A percentile compares a stretch with the other conserved stretches of the same genome.
These are phyloP conservation scores for Cervus canadensis DNA, from an alignment of 2,113 vertebrate genomes.

Conservation along the genomic window DNA sequence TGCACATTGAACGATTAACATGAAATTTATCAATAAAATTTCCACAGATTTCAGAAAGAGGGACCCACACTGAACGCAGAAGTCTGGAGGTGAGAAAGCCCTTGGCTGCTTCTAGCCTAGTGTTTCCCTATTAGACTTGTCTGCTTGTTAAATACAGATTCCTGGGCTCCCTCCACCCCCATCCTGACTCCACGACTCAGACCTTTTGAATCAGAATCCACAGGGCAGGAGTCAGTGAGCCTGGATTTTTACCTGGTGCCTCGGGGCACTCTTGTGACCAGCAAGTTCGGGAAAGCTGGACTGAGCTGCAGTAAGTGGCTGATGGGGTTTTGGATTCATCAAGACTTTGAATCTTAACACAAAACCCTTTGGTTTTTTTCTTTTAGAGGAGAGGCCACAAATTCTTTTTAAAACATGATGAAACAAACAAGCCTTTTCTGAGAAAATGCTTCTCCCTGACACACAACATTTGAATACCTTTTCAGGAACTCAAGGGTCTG, in stretches of 20 bases:
- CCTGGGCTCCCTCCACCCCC: not conserved
- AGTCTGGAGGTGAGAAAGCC: not conserved
- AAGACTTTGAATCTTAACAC: not conserved
- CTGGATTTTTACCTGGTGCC: not conserved
- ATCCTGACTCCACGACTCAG: not conserved
- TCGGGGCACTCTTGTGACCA: not conserved
- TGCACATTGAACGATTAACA: not conserved
- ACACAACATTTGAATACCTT: not conserved
- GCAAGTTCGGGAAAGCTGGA: not conserved
- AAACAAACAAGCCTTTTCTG: not conserved
- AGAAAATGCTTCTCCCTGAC: not conserved
- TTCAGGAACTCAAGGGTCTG: not conserved
- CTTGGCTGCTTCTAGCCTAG: not conserved
- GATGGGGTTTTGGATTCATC: not conserved
- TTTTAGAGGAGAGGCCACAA: not conserved
- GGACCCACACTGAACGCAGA: fast-evolving
- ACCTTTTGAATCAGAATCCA: not conserved
- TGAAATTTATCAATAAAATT: not conserved
- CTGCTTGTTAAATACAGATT: not conserved
- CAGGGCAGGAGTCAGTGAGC: not conserved
- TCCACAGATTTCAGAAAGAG: not conserved
- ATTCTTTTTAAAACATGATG: not conserved
- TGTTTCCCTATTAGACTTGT: not conserved
- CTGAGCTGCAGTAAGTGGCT: not conserved
- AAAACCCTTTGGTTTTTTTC: not conserved